Base-by-base conservation (phyloP, 2,888 invertebrate species). In the Gandaritis pyraliata region DNA sequence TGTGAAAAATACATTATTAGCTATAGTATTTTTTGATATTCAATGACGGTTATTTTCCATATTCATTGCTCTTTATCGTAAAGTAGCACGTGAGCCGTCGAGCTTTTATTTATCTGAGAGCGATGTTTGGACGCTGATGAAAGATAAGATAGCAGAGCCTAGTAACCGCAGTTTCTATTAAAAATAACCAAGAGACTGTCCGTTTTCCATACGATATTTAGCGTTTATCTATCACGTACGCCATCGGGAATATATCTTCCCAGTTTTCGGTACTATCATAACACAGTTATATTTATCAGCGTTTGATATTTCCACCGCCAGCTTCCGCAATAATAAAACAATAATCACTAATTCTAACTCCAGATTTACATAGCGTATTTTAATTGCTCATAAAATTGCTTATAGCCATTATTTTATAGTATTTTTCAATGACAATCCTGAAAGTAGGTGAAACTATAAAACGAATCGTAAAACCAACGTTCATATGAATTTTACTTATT, bases 311-410 rank as follows among this genome's bases (percentile, higher is more conserved):
- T 55, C 39, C 58, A 41, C 43, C 57, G 60, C 45, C 54, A 29
- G 58, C 47, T 70, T 68, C 68, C 68, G 68, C 63, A 60, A 65
- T 68, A 58, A 59, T 55, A 61, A 50, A 68, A 64, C 49, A 62
- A 65, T 58, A 68, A 68, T 66, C 58, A 55, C 41, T 13, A 57
- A 36, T 53, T 53, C 53, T 36, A 49, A 39, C 33, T 38, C 18
- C 30, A 54, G 50, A 41, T 33, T 10, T 58, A 58, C 54, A 58
- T 1, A 36, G 48, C 43, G 16, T 16, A 8, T 16, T 43, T 16
- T 43, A 43, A 16, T 30, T 38, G 46, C 16, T 61, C 45, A 43
- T 61, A 52, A 59, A 59, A 33, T 23, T 58, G 53, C 46, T 66
- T 29, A 51, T 45, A 12, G 55, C 41, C 33, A 33, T 10, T 36